Conservation (phyloP, 2,113 vertebrate genomes). For the Cyanoramphus novaezelandiae region DNA sequence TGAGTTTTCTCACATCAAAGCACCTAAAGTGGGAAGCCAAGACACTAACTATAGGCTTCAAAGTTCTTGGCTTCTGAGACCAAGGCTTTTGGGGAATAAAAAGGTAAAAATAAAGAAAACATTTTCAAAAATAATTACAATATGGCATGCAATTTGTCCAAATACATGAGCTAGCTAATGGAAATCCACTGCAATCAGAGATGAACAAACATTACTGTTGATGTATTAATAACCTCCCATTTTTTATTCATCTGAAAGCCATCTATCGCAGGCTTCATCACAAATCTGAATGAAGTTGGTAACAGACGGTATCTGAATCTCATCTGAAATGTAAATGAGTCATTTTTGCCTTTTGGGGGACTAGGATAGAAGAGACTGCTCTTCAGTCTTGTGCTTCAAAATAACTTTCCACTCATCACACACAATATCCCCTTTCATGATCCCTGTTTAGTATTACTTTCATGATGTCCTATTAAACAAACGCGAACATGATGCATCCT, state of each 20-base stretch:
- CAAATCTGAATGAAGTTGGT: slow-evolving; percentile 27
- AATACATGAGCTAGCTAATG: background rate
- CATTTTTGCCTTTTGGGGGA: slow-evolving; percentile 23
- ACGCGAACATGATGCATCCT: background rate
- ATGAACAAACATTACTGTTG: background rate
- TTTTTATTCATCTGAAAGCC: background rate
- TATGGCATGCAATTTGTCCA: background rate
- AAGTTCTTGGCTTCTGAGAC: background rate
- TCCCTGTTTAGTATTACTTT: background rate
- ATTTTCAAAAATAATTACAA: background rate
- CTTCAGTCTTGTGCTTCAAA: slow-evolving; percentile 36
- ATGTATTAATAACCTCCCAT: background rate
- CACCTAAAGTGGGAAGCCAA: background rate
- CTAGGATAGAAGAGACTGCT: slow-evolving; percentile 30
- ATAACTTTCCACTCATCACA: background rate
- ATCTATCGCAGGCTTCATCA: background rate
- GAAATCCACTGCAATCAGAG: background rate
- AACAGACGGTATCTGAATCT: slow-evolving; percentile 33
- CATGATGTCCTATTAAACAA: slow-evolving; percentile 21
- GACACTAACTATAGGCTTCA: background rate
- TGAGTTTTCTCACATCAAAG: background rate
- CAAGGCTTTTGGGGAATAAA: background rate
- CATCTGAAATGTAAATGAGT: slow-evolving; percentile 55
- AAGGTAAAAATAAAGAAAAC: background rate
- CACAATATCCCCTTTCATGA: slow-evolving; percentile 28